Percentiles rank a stretch among this genome's conserved stretches.
Evolutionary conservation across 2,113 vertebrate species (phyloP).

Genomic region (Erythrocebus patas): DNA sequence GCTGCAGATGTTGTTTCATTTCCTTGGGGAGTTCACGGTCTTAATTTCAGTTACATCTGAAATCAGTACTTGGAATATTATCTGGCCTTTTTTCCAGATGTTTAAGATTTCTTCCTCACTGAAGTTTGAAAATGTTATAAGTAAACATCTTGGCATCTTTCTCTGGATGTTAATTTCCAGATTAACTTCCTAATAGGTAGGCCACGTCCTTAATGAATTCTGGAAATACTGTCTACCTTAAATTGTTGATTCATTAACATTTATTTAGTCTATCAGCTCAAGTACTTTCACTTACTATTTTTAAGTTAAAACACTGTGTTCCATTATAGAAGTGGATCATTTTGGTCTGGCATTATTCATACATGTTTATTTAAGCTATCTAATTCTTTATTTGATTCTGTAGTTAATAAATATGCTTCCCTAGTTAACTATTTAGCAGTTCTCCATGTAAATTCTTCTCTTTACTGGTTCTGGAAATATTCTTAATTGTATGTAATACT

Average conservation of each 20-base stretch:
- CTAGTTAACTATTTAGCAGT: not conserved
- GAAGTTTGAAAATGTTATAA: slow-evolving; percentile 22
- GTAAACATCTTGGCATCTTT: not conserved
- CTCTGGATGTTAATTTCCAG: not conserved
- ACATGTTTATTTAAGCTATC: not conserved
- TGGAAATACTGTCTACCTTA: not conserved
- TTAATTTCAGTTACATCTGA: not conserved
- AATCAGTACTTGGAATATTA: slow-evolving; percentile 1
- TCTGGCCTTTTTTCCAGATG: slow-evolving; percentile 47
- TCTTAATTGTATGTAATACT: not conserved
- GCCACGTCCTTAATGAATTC: not conserved
- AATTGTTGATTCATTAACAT: not conserved
- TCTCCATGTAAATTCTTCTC: not conserved
- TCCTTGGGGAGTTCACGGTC: slow-evolving; percentile 24
- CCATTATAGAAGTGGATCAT: not conserved
- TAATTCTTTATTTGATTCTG: slow-evolving; percentile 18
- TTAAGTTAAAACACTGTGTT: not conserved
- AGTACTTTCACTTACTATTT: not conserved
- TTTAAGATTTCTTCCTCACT: slow-evolving; percentile 28
- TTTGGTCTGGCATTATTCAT: not conserved
- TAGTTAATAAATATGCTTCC: not conserved
- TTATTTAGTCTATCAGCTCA: slow-evolving; percentile 4
- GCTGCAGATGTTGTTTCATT: slow-evolving; percentile 37
- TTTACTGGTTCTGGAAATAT: not conserved
- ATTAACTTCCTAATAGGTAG: not conserved